These are phyloP conservation scores for Drosophila bocqueti DNA, from an alignment of 1,140 invertebrate species.

Conservation along the genomic window DNA sequence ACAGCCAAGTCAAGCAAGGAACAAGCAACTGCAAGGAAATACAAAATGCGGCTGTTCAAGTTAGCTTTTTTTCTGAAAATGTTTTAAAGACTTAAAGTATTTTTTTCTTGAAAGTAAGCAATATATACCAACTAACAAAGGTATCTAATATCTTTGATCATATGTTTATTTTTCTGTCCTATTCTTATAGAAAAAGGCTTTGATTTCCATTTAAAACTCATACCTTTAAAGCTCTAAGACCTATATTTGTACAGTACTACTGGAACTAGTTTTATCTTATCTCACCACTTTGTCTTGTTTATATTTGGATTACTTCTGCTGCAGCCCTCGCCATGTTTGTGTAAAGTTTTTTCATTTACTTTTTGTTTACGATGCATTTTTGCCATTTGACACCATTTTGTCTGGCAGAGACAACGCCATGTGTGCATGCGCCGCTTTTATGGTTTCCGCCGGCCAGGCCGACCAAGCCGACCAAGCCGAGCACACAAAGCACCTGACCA, in stretches of 20 bases:
- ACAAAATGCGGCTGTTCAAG: too few species aligned
- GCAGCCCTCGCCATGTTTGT: conserved; percentile 40
- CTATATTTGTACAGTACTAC: background rate
- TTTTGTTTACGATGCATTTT: conserved; percentile 74
- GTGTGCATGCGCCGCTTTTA: conserved; percentile 53
- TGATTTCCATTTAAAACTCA: background rate
- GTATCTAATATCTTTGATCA: background rate
- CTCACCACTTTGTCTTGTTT: background rate
- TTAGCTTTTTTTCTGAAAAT: too few species aligned
- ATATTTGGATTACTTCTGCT: conserved; percentile 17
- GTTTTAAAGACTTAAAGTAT: too few species aligned
- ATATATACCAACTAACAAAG: too few species aligned
- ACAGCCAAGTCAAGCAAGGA: too few species aligned
- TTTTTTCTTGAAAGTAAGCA: too few species aligned
- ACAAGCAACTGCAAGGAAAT: too few species aligned
- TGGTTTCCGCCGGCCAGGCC: conserved; percentile 58
- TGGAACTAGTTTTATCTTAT: background rate
- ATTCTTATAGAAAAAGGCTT: background rate
- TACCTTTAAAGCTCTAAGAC: background rate
- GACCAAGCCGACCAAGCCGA: conserved; percentile 6
- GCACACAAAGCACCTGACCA: conserved; percentile 54
- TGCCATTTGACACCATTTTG: conserved; percentile 81
- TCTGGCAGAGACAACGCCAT: conserved; percentile 50
- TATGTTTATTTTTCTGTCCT: too few species aligned
- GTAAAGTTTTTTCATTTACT: conserved; percentile 55